Base-by-base conservation (phyloP, 2,113 vertebrate species). In the Thermophis baileyi region DNA sequence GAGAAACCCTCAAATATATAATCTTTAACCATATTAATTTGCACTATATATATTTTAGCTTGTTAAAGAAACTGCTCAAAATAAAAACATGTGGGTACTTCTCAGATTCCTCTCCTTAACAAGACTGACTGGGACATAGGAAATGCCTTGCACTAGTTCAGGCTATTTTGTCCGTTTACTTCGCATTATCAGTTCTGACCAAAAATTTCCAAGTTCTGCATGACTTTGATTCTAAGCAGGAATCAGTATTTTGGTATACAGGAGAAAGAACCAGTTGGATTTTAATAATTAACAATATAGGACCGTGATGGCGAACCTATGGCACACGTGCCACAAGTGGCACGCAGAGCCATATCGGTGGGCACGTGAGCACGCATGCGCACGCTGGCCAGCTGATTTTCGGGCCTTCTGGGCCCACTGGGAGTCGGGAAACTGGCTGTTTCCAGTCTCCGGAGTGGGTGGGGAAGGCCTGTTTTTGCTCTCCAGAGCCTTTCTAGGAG, bases 1-100 rank as follows among this genome's bases (percentile, higher is more conserved):
- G 92, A 94, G 27, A 50, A n/a, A 40, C 91, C 94, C 93, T 93
- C 92, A 95, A 93, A 89, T 88, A 89, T 49, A 24, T 4, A 63
- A 12, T 30, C 11, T 86, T n/a, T 87, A 87, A 60, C 44, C 85
- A 93, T 88, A 35, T 81, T 81, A 81, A 6, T 90, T 91, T 22
- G 85, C 57, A 40, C 8, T 57, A 57, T 57, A 44, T 46, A 50
- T 49, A 20, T 47, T 47, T 85, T 89, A 69, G 11, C 44, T 27
- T 92, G 7, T 89, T 92, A 69, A 69, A 74, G 86, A 92, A 50
- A 22, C 25, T 53, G 10, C 20, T 92, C n/a, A 88, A 51, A 63
- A 63, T 92, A 69, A 22, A 51, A 53, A 89, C 10, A 12, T 49
- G 20, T 51, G 24, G 22, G 24, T 24, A 63, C 46, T 44, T 69